Evolutionary conservation across 2,888 invertebrate species (phyloP).

Genomic region (Phyto melanocephala): DNA sequence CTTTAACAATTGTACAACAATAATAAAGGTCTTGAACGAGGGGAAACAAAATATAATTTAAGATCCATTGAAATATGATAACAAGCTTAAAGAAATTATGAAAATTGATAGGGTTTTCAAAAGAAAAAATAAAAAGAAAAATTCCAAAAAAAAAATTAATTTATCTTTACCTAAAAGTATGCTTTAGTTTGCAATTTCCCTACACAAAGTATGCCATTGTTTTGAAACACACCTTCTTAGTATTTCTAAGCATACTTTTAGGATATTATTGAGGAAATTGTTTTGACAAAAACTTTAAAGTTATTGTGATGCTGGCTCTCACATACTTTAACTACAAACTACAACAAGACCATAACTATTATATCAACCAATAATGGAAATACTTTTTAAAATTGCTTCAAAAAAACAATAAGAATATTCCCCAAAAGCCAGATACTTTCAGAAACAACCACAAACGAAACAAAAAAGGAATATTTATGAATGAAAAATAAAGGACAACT

Average conservation of each 20-base stretch:
- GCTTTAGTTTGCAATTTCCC: not conserved
- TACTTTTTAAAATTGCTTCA: not conserved
- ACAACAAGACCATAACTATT: not conserved
- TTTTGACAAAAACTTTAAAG: not conserved
- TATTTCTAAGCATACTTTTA: not conserved
- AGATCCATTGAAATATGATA: not conserved
- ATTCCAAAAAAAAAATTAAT: not conserved
- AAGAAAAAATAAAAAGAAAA: not conserved
- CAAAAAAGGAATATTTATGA: not conserved
- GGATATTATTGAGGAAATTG: slow-evolving; percentile 28
- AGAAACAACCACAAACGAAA: slow-evolving; percentile 5
- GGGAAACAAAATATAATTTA: not conserved
- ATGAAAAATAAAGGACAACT: slow-evolving; percentile 28
- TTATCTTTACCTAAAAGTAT: slow-evolving; percentile 2
- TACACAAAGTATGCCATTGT: slow-evolving; percentile 24
- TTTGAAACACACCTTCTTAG: not conserved
- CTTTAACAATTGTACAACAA: slow-evolving; percentile 32
- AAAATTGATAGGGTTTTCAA: not conserved
- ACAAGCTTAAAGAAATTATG: slow-evolving; percentile 11
- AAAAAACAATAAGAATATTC: not conserved
- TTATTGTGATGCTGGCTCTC: too few relatives aligned
- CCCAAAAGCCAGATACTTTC: slow-evolving; percentile 25
- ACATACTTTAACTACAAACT: not conserved
- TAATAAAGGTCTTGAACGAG: not conserved
- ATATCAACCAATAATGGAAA: slow-evolving; percentile 5